Conservation (phyloP, 2,888 invertebrate genomes). For the Eupithecia pulchellata region DNA sequence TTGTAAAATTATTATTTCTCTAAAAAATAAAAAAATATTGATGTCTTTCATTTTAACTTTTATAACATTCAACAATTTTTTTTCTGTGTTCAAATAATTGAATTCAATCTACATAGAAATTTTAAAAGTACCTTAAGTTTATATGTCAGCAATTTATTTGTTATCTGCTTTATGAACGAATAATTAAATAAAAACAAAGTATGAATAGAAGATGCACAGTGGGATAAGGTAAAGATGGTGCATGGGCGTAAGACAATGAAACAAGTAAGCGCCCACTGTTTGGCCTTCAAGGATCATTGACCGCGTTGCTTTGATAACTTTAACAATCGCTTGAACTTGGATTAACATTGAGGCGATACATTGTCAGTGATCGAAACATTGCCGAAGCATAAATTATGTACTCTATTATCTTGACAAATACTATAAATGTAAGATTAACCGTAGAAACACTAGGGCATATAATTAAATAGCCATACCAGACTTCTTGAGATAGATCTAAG, state of each 20-base stretch:
- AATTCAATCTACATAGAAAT: too few species aligned
- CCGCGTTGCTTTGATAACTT: constrained; percentile 51
- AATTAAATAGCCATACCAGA: neutral
- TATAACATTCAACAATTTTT: too few species aligned
- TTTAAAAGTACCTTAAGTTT: too few species aligned
- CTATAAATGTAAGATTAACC: neutral
- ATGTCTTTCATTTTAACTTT: too few species aligned
- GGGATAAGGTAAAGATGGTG: constrained; percentile 51
- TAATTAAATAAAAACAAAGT: too few species aligned
- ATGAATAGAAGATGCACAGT: constrained; percentile 44
- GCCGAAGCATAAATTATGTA: constrained; percentile 14
- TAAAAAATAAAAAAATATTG: too few species aligned
- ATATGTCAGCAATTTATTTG: too few species aligned
- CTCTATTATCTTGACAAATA: neutral
- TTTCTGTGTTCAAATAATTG: too few species aligned
- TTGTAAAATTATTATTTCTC: too few species aligned
- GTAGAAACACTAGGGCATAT: neutral
- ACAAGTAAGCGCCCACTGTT: constrained; percentile 60
- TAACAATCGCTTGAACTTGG: constrained; percentile 43
- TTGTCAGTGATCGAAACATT: constrained; percentile 30
- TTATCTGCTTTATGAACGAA: too few species aligned
- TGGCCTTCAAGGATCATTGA: constrained; percentile 61
- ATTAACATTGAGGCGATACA: constrained; percentile 30
- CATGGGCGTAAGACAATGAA: constrained; percentile 62
- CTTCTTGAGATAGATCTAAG: neutral